phyloP scores from a whole-genome alignment of 2,888 invertebrate species.

The Eupithecia inturbata region DNA sequence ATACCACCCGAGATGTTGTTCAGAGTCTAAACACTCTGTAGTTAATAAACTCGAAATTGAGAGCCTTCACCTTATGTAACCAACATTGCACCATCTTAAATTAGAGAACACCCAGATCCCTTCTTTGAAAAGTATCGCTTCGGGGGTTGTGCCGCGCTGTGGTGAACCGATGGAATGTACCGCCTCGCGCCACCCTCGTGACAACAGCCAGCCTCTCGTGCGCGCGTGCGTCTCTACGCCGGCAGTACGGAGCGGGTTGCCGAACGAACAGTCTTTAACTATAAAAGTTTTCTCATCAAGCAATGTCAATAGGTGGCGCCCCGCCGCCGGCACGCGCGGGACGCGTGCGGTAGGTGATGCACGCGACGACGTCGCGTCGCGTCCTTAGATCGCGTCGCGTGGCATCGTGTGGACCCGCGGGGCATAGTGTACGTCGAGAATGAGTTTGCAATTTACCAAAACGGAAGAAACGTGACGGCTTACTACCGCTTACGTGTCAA shows the following conservation, averaged over 20 bases:
- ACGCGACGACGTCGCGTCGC: background rate
- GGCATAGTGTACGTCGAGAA: background rate
- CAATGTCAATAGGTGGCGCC: background rate
- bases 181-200: background rate
- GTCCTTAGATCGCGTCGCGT: background rate
- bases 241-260: background rate
- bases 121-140: too few relatives aligned
- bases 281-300: slow-evolving; percentile 11
- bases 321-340: slow-evolving; percentile 1
- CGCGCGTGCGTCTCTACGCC: too few relatives aligned
- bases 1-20: too few relatives aligned
- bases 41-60: too few relatives aligned
- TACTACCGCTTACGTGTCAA: too few relatives aligned
- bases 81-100: too few relatives aligned
- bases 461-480: too few relatives aligned
- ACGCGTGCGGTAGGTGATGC: background rate
- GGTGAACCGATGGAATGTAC: background rate
- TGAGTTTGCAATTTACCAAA: too few relatives aligned
- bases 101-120: too few relatives aligned
- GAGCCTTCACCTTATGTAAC: too few relatives aligned
- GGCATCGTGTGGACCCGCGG: background rate
- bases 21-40: too few relatives aligned
- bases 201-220: background rate
- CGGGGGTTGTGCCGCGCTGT: background rate
- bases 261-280: background rate